These are phyloP conservation scores for Mastomys coucha DNA, from an alignment of 2,113 vertebrate genomes.

Conservation along the genomic window DNA sequence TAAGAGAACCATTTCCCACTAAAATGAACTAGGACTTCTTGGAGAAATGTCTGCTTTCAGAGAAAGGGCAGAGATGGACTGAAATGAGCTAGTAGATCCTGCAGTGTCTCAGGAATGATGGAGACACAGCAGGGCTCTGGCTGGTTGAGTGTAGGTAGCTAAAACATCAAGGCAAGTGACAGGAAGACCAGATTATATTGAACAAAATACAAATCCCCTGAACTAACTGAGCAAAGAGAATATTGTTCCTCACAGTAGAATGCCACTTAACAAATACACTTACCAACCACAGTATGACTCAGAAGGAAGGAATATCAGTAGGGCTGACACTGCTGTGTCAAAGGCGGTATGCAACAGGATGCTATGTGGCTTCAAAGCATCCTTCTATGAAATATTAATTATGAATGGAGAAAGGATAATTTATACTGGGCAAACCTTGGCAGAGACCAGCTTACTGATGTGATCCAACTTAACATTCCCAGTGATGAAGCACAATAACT, in stretches of 20 bases:
- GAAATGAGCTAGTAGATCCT: background rate
- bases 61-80: background rate
- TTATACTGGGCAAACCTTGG: background rate
- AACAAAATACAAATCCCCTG: background rate
- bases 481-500: background rate
- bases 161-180: background rate
- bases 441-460: background rate
- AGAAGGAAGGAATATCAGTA: background rate
- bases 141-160: background rate
- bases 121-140: background rate
- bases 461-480: background rate
- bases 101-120: background rate
- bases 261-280: background rate
- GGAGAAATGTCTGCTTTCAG: background rate
- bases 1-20: background rate
- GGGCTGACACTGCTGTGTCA: background rate
- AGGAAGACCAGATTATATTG: background rate
- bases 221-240: background rate
- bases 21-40: background rate
- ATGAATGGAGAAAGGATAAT: background rate
- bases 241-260: background rate
- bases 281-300: background rate
- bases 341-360: background rate
- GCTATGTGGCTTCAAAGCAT: background rate
- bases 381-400: constrained; percentile 32